Base-by-base conservation (phyloP, 2,888 invertebrate species). In the Nephrotoma guestfalica region DNA sequence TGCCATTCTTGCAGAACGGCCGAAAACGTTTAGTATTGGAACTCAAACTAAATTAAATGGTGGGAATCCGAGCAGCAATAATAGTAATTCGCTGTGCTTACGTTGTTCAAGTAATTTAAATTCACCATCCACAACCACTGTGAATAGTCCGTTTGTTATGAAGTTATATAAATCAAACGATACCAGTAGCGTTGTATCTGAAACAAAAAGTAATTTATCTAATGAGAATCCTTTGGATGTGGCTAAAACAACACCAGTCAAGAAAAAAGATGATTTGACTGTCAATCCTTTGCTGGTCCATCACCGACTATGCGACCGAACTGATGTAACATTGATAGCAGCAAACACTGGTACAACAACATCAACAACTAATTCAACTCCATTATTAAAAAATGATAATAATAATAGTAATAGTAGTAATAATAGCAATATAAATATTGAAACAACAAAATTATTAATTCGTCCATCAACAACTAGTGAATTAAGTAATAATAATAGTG, bases 11-110 rank as follows among this genome's bases (percentile, higher is more conserved):
- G 90, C 91, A 92, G 94, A 91, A 92, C 94, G 90, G 91, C 93
- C 89, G 91, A 92, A 93, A 92, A 90, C 94, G 93, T 92, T 91
- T 89, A 93, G 93, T 43, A 93, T 94, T 41, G 93, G 94, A 18
- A 95, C 94, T 0, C 95, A 95, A 90, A 95, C 95, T 30, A 89
- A 90, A 41, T 89, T 93, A 3, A 93, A 93, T 85, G 91, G 92
- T 88, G 92, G 92, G 88, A 92, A 92, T 88, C 41, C 83, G n/a
- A 41, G 42, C 13, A 84, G 92, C 91, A 87, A 88, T 41, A 88
- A 88, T 51, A 87, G 88, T 30, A 88, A 88, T 71, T 90, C 91
- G 86, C 89, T 94, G 3, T 95, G 95, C 88, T 90, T 94, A 87
- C 93, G 93, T 88, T 95, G 95, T 89, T 94, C 94, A 89, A 92